Evolutionary conservation across 2,113 vertebrate species (phyloP), one percentile per base, ranked within the genome.

Genomic region (Sylvilagus bachmani): DNA sequence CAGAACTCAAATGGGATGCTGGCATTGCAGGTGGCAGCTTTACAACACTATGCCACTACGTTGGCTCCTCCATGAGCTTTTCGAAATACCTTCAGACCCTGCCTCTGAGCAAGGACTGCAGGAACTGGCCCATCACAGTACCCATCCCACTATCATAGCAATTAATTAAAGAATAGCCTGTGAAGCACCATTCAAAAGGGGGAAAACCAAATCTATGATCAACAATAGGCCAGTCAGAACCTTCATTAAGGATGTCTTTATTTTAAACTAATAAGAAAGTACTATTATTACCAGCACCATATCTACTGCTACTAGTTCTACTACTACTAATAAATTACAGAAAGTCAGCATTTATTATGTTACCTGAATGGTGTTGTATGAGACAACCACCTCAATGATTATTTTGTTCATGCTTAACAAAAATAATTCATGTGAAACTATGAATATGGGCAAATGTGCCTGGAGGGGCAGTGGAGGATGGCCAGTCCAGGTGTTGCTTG

Each of bases 291-390:
- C 11, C 38, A 86, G 75, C 74, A 58, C 19, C 5, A 38, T 31
- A 69, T 69, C 70, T 58, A 29, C 19, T 44, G 17, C 49, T 74
- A 22, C 58, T 75, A 33, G 25, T 38, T 36, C 27, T 61, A 61
- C 0, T 78, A 70, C 1, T 36, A 24, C 66, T 33, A 73, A 31
- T 67, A 78, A 31, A 84, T 64, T 61, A 91, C 12, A 88, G 31
- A 38, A 92, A 89, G 77, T 51, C 62, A 89, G 25, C 13, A 69
- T 51, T 89, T 77, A 83, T 38, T 95, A 88, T 84, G 51, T 36
- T 78, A 71, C 44, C 58, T 38, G 49, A 69, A 2, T 69, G 51
- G 69, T 67, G 9, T 74, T 38, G 3, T 67, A 73, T 8, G 6
- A 73, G 12, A 86, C 73, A 79, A 90, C 27, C 29, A 86, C 10